Conservation (phyloP, 2,888 invertebrate species). For the Sialis lutaria region DNA sequence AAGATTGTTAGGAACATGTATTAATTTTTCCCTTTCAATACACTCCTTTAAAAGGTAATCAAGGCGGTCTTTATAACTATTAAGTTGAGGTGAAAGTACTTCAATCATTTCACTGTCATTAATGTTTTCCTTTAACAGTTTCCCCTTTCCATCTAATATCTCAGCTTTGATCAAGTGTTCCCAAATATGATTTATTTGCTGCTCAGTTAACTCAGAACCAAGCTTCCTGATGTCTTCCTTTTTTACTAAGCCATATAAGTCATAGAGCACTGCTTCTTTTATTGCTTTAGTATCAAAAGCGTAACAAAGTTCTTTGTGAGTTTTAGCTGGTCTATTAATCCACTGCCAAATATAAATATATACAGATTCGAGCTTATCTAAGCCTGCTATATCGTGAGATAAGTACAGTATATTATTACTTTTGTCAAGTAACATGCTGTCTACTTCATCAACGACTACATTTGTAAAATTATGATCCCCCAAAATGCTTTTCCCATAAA, state of each 20-base stretch:
- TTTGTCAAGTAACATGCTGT: conserved; percentile 24
- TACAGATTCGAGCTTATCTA: conserved; percentile 19
- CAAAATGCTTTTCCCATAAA: conserved; percentile 17
- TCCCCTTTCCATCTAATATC: not conserved
- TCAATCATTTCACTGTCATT: conserved; percentile 2
- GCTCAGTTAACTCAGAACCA: conserved; percentile 6
- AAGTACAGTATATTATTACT: conserved; percentile 22
- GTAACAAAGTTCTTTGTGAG: conserved; percentile 7
- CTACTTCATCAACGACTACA: conserved; percentile 25
- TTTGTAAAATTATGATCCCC: conserved; percentile 14
- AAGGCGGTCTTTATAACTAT: conserved; percentile 8
- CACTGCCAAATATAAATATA: conserved; percentile 18
- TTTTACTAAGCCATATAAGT: conserved; percentile 11
- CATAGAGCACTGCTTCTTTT: conserved; percentile 10
- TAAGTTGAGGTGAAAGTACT: conserved; percentile 5
- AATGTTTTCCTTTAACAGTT: conserved; percentile 7
- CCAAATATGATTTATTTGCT: conserved; percentile 6
- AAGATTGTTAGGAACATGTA: conserved; percentile 13
- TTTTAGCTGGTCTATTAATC: conserved; percentile 9
- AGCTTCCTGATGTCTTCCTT: conserved; percentile 10
- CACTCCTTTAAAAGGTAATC: conserved; percentile 11
- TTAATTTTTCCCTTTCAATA: conserved; percentile 10
- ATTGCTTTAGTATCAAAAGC: conserved; percentile 1
- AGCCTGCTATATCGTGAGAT: conserved; percentile 18
- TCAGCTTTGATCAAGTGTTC: conserved; percentile 8